Evolutionary conservation across 2,797 vertebrate species (phyloP), one percentile per base, ranked within the genome.

Genomic region (Chanos chanos): DNA sequence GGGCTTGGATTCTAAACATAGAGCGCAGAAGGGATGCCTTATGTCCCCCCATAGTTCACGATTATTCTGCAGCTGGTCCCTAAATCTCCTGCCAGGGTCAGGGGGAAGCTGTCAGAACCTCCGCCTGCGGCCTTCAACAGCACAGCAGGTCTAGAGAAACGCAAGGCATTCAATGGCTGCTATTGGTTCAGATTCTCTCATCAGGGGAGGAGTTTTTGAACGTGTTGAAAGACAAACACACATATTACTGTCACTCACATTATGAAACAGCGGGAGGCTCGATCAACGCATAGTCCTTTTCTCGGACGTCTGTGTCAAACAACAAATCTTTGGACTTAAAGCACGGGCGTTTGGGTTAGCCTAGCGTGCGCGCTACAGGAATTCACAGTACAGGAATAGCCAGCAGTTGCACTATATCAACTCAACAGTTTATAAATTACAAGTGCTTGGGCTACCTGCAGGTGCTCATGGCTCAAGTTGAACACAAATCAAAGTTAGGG

Each of bases 211-310:
- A n/a, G n/a, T n/a, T n/a, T n/a, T n/a, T n/a, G n/a, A n/a, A n/a
- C 69, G 81, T 83, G 83, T 81, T 72, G 82, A 89, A 88, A 85
- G 83, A 80, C 74, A 79, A 77, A 87, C 83, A 64, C 68, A 68
- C 63, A 62, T 69, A 76, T 75, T 77, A 86, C 83, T 83, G 79
- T 83, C 79, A 78, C 80, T 75, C 82, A 74, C 81, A 81, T 88
- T 81, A 86, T 73, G 68, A 34, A 81, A 69, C 85, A 81, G 85
- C 82, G 41, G 84, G 85, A 78, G 79, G 76, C 83, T 79, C 83
- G 53, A 43, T 65, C 58, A 15, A 28, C 37, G 44, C n/a, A 9
- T 37, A 15, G 15, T 50, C 59, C 60, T 44, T 45, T 44, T 47
- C 39, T 39, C 33, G 72, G 74, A 82, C 77, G 74, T 74, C 62